Percentiles rank a stretch among this genome's conserved stretches.
Conservation (phyloP, 1,140 invertebrate genomes). For the Ptiloglossa arizonensis region DNA sequence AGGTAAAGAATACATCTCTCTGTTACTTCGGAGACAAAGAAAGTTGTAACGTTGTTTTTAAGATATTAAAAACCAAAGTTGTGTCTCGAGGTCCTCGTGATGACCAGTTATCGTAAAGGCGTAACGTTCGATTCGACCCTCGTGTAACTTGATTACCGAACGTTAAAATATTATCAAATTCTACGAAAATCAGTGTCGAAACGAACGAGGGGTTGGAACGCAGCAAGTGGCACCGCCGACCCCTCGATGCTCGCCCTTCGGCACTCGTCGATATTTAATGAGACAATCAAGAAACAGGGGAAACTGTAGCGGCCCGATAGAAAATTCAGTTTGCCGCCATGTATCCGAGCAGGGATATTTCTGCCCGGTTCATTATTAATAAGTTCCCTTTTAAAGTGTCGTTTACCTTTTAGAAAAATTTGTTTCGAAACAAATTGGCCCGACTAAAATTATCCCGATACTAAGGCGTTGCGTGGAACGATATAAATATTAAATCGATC, state of each 20-base stretch:
- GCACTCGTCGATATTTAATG: conserved; percentile 59
- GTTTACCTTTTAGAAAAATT: too few species aligned
- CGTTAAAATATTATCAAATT: conserved; percentile 35
- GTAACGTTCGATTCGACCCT: neutral
- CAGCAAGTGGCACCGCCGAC: conserved; percentile 35
- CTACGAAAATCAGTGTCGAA: conserved; percentile 46
- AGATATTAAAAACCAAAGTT: too few species aligned
- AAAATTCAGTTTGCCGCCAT: conserved; percentile 42
- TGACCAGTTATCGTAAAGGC: too few species aligned
- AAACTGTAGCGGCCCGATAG: conserved; percentile 18
- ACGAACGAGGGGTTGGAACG: conserved; percentile 39
- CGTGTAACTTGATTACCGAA: neutral
- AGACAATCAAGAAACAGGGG: conserved; percentile 50
- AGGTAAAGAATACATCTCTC: too few species aligned
- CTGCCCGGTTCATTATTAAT: neutral
- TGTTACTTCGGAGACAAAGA: too few species aligned
- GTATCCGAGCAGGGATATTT: conserved; percentile 34
- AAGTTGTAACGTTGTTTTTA: too few species aligned
- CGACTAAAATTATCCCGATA: too few species aligned
- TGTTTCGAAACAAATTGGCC: neutral
- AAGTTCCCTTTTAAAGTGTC: neutral
- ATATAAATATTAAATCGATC: too few species aligned
- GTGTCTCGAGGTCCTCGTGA: too few species aligned
- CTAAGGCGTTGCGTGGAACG: too few species aligned
- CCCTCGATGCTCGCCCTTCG: conserved; percentile 46